Base-by-base conservation (phyloP, 2,888 invertebrate species). In the Drosophila maculinotata region DNA sequence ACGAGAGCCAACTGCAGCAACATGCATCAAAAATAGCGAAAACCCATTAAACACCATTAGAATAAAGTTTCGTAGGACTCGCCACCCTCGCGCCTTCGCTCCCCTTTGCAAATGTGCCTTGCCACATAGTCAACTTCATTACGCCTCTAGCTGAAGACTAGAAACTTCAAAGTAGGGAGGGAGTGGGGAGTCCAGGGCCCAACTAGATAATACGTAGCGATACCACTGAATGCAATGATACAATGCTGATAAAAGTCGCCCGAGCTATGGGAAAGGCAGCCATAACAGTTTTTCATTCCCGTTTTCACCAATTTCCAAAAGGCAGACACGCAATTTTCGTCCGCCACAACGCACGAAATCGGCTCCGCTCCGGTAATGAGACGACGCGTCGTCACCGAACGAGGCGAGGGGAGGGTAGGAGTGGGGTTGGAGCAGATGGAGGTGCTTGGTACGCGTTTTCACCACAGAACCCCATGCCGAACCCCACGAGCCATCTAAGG, bases 371-470 rank as follows among this genome's bases (percentile, higher is more conserved):
- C 36, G 45, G 53, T 75, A 81, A 75, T 81, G 82, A 81, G 82
- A 52, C 58, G 58, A 51, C 51, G 33, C 20, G 20, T 20, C 20
- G 20, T 20, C 20, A 20, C 20, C 20, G n/a, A n/a, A 2, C n/a
- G 57, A 5, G 17, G 17, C 0, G 2, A 20, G 1, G 2, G 12
- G 15, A 6, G 57, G 9, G 44, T 4, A 6, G 9, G 26, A 20
- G 20, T 5, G 12, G 12, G 41, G 41, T 7, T 9, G 44, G 17
- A 10, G n/a, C 31, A 15, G 33, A 2, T 25, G 47, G 49, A 62
- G 85, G 83, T 74, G 82, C 86, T 74, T 86, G 88, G 84, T 76
- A 84, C 84, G 72, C 70, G 69, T 65, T 87, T 87, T 69, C 86
- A 66, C 87, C 79, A 73, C 52, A n/a, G 42, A 48, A 33, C 38